Evolutionary conservation across 2,888 invertebrate genomes (phyloP).

Genomic region (Salpingus planirostris): DNA sequence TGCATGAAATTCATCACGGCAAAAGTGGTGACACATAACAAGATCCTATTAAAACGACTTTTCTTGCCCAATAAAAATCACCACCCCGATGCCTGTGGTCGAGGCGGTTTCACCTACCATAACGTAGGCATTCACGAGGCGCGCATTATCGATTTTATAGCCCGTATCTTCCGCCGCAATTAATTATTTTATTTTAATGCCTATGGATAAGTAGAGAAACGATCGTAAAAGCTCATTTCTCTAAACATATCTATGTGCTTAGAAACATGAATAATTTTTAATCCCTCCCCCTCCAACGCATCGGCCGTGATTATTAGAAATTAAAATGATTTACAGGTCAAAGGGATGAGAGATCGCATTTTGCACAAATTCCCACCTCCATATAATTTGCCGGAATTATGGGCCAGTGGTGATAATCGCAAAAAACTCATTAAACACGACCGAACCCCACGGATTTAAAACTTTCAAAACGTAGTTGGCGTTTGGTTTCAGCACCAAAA

Average conservation of each 20-base stretch:
- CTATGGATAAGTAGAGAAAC: conserved; percentile 2
- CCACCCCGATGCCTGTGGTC: too few species aligned
- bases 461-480: conserved; percentile 12
- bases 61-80: not conserved
- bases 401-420: conserved; percentile 4
- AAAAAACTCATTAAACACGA: conserved; percentile 13
- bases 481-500: too few species aligned
- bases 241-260: too few species aligned
- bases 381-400: conserved; percentile 5
- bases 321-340: too few species aligned
- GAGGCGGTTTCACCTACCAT: too few species aligned
- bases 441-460: conserved; percentile 14
- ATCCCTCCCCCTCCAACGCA: too few species aligned
- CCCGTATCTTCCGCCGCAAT: conserved; percentile 4
- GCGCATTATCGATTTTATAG: conserved; percentile 4
- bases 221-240: too few species aligned
- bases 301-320: too few species aligned
- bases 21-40: conserved; percentile 7
- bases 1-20: conserved; percentile 7
- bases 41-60: conserved; percentile 4
- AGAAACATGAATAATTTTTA: too few species aligned
- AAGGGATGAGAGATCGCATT: too few species aligned
- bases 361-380: too few species aligned
- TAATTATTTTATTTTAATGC: conserved; percentile 4
- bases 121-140: conserved; percentile 1